Evolutionary conservation across 2,113 vertebrate species (phyloP), one percentile per base, ranked within the genome.

Genomic region (Platysteira castanea): DNA sequence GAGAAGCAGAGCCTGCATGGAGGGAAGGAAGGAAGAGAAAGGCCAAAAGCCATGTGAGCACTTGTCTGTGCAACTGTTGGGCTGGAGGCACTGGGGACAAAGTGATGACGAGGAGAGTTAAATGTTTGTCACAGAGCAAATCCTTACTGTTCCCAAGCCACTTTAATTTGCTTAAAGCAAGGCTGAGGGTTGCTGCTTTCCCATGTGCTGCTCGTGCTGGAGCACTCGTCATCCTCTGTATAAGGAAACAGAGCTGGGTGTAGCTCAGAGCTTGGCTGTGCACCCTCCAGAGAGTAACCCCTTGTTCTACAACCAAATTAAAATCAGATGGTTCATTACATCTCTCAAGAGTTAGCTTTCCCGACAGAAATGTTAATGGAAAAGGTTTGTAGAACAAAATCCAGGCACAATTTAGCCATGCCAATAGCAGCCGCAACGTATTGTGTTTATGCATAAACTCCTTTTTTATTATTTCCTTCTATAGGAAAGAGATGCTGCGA

Each of bases 291-390:
- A 83, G 87, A 86, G 95, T 94, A 95, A 87, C 90, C 92, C 93
- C 83, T 94, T 78, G 69, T 96, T 92, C 74, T 86, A 61, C 88
- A 37, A 70, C 57, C 87, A 96, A 95, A 97, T 96, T 64, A 69
- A 95, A 96, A 60, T 97, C 97, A 97, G 96, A 96, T 97, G 96
- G 52, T 30, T 97, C 88, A 70, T 70, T 93, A 89, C 84, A 84
- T 90, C 50, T 90, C 91, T 61, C 52, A 35, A 50, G 80, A 80
- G 69, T 91, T 84, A 81, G 92, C 87, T 96, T 93, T 95, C 75
- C 88, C 7, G 8, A 77, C 74, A 95, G 89, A 92, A 92, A 92
- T 63, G 87, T 82, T 95, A 95, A 94, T 96, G 79, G 94, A 87
- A 93, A 95, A 93, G 86, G 80, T 85, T 96, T 95, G 81, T 78